Evolutionary conservation across 2,113 vertebrate genomes (phyloP).

Genomic region (Cyprinodon tularosa): DNA sequence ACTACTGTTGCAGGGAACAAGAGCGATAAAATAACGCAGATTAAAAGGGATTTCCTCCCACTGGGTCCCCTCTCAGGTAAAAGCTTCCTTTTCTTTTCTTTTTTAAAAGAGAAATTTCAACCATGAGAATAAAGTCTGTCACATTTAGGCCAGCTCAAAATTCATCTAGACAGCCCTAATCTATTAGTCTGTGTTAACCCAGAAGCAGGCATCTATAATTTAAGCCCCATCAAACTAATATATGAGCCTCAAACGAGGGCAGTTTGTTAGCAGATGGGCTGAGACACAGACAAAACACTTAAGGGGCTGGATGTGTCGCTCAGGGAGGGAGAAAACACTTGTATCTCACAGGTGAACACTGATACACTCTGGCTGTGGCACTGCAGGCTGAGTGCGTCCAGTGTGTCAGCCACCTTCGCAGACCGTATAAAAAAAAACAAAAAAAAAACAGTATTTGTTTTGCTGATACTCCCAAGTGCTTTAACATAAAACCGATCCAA

Average conservation of each 20-base stretch:
- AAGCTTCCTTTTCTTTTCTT: too few species aligned
- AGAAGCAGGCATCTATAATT: slow-evolving; percentile 32
- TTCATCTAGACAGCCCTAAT: too few species aligned
- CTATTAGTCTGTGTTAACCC: not conserved
- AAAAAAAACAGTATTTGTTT: slow-evolving; percentile 24
- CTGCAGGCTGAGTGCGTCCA: slow-evolving; percentile 17
- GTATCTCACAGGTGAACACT: slow-evolving; percentile 41
- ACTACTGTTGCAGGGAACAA: not conserved
- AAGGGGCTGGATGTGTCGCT: slow-evolving; percentile 27
- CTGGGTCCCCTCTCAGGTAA: too few species aligned
- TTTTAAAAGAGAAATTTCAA: not conserved
- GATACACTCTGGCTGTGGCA: slow-evolving; percentile 29
- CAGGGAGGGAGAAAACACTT: slow-evolving; percentile 49
- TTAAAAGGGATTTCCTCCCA: too few species aligned
- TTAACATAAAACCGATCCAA: not conserved
- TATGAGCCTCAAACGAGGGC: slow-evolving; percentile 22
- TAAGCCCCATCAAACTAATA: slow-evolving; percentile 34
- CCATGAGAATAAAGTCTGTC: not conserved
- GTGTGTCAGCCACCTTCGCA: slow-evolving; percentile 35
- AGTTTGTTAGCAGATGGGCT: slow-evolving; percentile 49
- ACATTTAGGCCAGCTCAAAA: not conserved
- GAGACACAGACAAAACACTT: slow-evolving; percentile 48
- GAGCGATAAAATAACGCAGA: too few species aligned
- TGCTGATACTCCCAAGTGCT: slow-evolving; percentile 5
- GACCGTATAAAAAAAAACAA: not conserved